Evolutionary conservation across 2,797 vertebrate species (phyloP).

Genomic region (Chaetophractus vellerosus): DNA sequence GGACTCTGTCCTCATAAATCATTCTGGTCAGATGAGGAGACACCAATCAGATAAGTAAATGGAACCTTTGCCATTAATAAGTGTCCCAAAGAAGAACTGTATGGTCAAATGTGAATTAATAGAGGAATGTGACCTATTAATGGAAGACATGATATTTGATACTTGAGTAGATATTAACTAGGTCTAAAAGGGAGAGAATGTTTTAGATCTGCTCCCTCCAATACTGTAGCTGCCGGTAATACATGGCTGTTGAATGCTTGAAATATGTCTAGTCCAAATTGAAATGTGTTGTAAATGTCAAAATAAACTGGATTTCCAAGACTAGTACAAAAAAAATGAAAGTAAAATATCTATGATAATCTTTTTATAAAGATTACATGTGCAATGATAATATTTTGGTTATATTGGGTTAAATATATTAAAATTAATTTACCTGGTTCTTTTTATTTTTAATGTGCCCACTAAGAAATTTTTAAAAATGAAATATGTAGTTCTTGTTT

Average conservation of each 20-base stretch:
- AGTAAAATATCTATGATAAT: neutral
- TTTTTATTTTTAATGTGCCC: slow-evolving; percentile 49
- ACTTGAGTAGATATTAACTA: neutral
- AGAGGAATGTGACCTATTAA: neutral
- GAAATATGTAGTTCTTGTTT: neutral
- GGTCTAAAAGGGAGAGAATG: neutral
- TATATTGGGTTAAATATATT: neutral
- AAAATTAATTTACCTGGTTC: slow-evolving; percentile 11
- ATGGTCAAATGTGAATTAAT: neutral
- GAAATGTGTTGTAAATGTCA: neutral
- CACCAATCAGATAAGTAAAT: neutral
- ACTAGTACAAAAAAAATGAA: neutral
- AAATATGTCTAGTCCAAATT: neutral
- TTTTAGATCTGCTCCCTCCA: neutral
- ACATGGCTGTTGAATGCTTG: neutral
- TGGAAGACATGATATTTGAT: neutral
- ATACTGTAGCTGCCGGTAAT: neutral
- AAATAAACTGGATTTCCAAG: slow-evolving; percentile 29
- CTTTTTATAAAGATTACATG: slow-evolving; percentile 5
- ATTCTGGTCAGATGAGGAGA: neutral
- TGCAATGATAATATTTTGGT: neutral
- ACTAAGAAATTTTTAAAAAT: slow-evolving; percentile 31
- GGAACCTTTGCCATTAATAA: neutral
- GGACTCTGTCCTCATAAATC: neutral
- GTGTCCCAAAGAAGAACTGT: neutral